Evolutionary conservation across 2,888 invertebrate genomes (phyloP).

Genomic region (Lobophora halterata): DNA sequence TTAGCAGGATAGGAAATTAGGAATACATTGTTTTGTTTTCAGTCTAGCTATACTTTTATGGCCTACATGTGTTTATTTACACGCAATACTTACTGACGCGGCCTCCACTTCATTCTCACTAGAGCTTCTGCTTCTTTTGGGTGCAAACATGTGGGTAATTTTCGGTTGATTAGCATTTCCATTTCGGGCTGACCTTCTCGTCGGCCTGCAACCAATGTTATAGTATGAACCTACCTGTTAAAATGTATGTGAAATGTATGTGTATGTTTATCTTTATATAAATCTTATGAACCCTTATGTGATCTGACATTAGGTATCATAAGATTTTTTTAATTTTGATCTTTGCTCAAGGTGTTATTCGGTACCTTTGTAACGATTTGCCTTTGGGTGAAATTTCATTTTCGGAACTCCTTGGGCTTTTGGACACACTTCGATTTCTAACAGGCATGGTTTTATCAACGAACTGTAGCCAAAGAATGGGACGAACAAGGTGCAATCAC

Average conservation of each 20-base stretch:
- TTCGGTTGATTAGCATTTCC: slow-evolving; percentile 48
- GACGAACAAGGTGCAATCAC: no score
- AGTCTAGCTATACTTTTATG: no score
- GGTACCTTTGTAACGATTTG: slow-evolving; percentile 30
- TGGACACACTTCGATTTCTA: slow-evolving; percentile 30
- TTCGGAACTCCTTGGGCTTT: slow-evolving; percentile 26
- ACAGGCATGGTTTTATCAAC: slow-evolving; percentile 34
- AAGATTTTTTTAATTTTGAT: no score
- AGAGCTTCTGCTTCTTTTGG: slow-evolving; percentile 50
- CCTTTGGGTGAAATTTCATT: slow-evolving; percentile 23
- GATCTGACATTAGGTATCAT: no score
- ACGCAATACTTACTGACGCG: slow-evolving; percentile 14
- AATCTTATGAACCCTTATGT: no score
- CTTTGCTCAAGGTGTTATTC: no score
- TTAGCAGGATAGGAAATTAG: no score
- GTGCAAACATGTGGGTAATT: slow-evolving; percentile 50
- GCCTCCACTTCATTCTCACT: slow-evolving; percentile 22
- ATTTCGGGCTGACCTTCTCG: slow-evolving; percentile 35
- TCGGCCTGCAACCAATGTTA: slow-evolving; percentile 31
- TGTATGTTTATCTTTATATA: no score
- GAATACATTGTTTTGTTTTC: no score
- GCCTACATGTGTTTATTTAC: not conserved
- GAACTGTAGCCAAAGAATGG: not conserved
- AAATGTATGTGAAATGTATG: no score
- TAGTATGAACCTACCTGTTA: not conserved